These are phyloP conservation scores for Pterostichus madidus DNA, from an alignment of 2,888 invertebrate species.

Conservation along the genomic window DNA sequence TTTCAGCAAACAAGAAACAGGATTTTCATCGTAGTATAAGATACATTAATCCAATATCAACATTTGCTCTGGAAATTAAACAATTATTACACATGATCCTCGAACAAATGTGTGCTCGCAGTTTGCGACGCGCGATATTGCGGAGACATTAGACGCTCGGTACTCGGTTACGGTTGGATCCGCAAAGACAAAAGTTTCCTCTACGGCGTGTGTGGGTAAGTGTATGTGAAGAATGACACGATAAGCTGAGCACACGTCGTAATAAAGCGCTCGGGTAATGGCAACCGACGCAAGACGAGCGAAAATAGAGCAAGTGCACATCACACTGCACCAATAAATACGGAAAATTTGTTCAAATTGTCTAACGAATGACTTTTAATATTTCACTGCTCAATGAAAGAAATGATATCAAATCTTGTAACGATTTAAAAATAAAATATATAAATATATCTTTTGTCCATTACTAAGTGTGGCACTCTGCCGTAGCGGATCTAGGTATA, in stretches of 20 bases:
- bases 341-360: constrained; percentile 44
- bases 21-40: constrained; percentile 28
- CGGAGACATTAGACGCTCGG: constrained; percentile 20
- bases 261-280: constrained; percentile 35
- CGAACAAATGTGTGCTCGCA: constrained; percentile 61
- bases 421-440: too few relatives aligned
- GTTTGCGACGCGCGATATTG: constrained; percentile 43
- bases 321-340: constrained; percentile 23
- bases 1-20: constrained; percentile 40
- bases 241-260: constrained; percentile 47
- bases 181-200: constrained; percentile 36
- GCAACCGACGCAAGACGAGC: constrained; percentile 40
- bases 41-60: constrained; percentile 55
- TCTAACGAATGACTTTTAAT: constrained; percentile 6
- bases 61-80: constrained; percentile 62
- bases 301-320: constrained; percentile 37
- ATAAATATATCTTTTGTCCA: too few relatives aligned
- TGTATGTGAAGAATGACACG: constrained; percentile 43
- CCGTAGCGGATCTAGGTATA: too few relatives aligned
- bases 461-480: too few relatives aligned
- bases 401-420: too few relatives aligned
- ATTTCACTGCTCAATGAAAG: not conserved
- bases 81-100: constrained; percentile 62
- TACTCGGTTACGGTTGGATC: not conserved
- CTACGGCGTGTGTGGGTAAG: constrained; percentile 13